These are phyloP conservation scores for Holotrichia oblita DNA, from an alignment of 1,140 invertebrate species.

Conservation along the genomic window DNA sequence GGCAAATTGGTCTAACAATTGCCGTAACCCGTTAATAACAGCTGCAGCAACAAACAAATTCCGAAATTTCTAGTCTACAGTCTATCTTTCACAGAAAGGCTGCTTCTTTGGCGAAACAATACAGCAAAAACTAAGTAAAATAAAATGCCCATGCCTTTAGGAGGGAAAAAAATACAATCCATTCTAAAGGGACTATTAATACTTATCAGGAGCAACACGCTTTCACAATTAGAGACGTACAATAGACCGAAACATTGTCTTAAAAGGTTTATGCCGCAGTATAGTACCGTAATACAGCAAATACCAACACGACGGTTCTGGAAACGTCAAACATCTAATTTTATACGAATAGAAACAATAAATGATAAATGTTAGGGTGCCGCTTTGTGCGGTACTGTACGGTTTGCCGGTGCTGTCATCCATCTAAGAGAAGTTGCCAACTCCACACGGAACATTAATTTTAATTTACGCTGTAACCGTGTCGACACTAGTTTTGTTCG, in stretches of 20 bases:
- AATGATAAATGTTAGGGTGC: conserved; percentile 1
- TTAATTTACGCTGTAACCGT: not conserved
- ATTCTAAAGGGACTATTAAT: not conserved
- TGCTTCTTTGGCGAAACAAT: too few relatives aligned
- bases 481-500: conserved; percentile 1
- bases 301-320: not conserved
- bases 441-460: conserved; percentile 1
- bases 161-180: not conserved
- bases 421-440: not conserved
- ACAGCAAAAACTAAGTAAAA: too few relatives aligned
- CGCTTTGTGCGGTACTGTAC: not conserved
- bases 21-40: too few relatives aligned
- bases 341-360: not conserved
- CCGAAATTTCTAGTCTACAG: too few relatives aligned
- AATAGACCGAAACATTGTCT: not conserved
- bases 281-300: not conserved
- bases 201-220: not conserved
- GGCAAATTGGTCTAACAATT: too few relatives aligned
- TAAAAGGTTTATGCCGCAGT: not conserved
- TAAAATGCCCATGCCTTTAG: too few relatives aligned
- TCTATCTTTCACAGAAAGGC: too few relatives aligned
- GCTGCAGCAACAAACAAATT: too few relatives aligned
- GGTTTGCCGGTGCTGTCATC: not conserved
- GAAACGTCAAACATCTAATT: conserved; percentile 4
- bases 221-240: not conserved